phyloP scores from a whole-genome alignment of 2,113 vertebrate genomes.

The Oryzias woworae region DNA sequence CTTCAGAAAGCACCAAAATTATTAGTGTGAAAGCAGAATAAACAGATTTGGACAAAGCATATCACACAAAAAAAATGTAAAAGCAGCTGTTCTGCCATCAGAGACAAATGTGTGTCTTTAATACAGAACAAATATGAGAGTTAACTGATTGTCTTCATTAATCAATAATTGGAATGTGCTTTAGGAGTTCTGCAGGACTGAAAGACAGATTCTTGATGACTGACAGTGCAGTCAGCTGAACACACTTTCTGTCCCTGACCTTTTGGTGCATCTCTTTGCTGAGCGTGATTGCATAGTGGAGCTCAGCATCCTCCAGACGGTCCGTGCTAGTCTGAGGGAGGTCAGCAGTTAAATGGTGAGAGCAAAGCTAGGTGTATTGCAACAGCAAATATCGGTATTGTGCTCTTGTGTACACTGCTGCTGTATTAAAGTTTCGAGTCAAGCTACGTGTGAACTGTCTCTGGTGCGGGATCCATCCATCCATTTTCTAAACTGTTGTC shows the following conservation, averaged over 20 bases:
- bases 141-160: slow-evolving; percentile 38
- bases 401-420: slow-evolving; percentile 19
- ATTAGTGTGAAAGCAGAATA: neutral
- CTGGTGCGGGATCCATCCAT: too few relatives aligned
- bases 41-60: too few relatives aligned
- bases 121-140: slow-evolving; percentile 30
- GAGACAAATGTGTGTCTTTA: slow-evolving; percentile 20
- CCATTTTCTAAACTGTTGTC: too few relatives aligned
- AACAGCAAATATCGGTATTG: slow-evolving; percentile 34
- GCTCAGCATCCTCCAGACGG: slow-evolving; percentile 87
- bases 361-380: slow-evolving; percentile 49
- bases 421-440: neutral
- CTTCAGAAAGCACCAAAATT: slow-evolving; percentile 5
- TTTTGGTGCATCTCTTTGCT: slow-evolving; percentile 91
- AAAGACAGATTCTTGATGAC: slow-evolving; percentile 49
- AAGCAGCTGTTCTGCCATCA: slow-evolving; percentile 8
- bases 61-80: too few relatives aligned
- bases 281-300: slow-evolving; percentile 89
- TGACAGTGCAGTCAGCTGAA: slow-evolving; percentile 41
- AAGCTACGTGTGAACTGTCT: neutral
- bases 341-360: slow-evolving; percentile 71
- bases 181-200: slow-evolving; percentile 50
- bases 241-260: slow-evolving; percentile 79
- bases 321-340: slow-evolving; percentile 77
- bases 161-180: slow-evolving; percentile 23